These are phyloP conservation scores for Fregata magnificens DNA, from an alignment of 2,113 vertebrate genomes.

Conservation along the genomic window DNA sequence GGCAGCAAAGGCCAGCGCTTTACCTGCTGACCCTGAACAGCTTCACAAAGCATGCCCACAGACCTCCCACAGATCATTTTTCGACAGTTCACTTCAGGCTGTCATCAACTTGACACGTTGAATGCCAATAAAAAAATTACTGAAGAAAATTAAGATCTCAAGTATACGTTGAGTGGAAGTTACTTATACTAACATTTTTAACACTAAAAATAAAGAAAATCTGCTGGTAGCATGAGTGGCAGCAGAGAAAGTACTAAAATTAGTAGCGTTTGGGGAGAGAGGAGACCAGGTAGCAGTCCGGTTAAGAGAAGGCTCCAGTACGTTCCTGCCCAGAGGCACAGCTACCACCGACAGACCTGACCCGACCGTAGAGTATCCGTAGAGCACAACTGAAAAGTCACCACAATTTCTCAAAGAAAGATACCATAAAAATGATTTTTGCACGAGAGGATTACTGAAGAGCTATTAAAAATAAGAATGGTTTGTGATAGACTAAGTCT, in stretches of 20 bases:
- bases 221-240: not conserved
- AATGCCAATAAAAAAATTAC: not conserved
- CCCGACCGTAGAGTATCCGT: fast-evolving
- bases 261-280: fast-evolving
- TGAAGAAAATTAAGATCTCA: not conserved
- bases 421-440: fast-evolving
- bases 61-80: not conserved
- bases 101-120: fast-evolving
- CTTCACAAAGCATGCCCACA: not conserved
- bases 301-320: not conserved
- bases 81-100: not conserved
- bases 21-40: fast-evolving
- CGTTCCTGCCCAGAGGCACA: not conserved
- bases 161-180: not conserved
- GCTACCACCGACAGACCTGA: not conserved
- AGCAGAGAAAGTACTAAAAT: not conserved
- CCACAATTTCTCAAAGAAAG: not conserved
- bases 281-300: not conserved
- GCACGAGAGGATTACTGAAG: not conserved
- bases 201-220: not conserved
- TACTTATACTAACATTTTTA: not conserved
- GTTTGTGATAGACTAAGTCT: fast-evolving
- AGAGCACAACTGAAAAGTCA: not conserved
- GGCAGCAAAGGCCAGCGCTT: not conserved
- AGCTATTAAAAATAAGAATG: fast-evolving